Base-by-base conservation (phyloP, 2,888 invertebrate species). In the Caenorhabditis sp. region DNA sequence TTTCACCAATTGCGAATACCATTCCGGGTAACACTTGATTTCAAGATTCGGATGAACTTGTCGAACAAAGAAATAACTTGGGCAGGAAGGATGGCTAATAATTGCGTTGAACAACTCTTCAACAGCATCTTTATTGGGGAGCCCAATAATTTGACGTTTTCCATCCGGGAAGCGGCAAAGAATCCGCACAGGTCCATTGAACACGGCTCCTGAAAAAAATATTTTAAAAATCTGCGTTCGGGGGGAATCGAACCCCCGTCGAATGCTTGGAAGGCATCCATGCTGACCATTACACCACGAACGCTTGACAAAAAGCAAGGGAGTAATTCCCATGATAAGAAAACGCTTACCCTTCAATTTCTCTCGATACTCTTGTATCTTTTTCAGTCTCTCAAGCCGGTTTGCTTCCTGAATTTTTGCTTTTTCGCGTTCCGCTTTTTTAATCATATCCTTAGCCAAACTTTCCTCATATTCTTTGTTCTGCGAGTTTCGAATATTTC, bases 91-190 rank as follows among this genome's bases (percentile, higher is more conserved):
- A 90, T 97, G 95, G 88, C 95, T 95, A 90, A 96, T 95, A 79
- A 97, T 93, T 90, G 93, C 97, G 89, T 94, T 93, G 90, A 95
- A 95, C 76, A 99, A 91, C 88, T 93, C 93, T 95, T 93, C 92
- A 70, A 95, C 90, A 75, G 94, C 93, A 89, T 95, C 92, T 49
- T 91, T 90, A 87, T 92, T 91, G 25, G 92, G 91, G 90, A 97
- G 97, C 82, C 95, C 91, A 70, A 97, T 90, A 83, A 95, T 95
- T 77, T 97, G 91, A 14, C 96, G 91, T 74, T 92, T 92, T 60
- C 97, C 97, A 87, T 92, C 92, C 7, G 96, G 97, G 87, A 97
- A 91, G 85, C 96, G 95, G 84, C 97, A 93, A 63, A 95, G 92
- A 76, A 97, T 91, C 86, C 92, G 92, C 72, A 96, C 92, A 0